phyloP scores from a whole-genome alignment of 1,140 invertebrate species.

The Drosophila kurseongensis region DNA sequence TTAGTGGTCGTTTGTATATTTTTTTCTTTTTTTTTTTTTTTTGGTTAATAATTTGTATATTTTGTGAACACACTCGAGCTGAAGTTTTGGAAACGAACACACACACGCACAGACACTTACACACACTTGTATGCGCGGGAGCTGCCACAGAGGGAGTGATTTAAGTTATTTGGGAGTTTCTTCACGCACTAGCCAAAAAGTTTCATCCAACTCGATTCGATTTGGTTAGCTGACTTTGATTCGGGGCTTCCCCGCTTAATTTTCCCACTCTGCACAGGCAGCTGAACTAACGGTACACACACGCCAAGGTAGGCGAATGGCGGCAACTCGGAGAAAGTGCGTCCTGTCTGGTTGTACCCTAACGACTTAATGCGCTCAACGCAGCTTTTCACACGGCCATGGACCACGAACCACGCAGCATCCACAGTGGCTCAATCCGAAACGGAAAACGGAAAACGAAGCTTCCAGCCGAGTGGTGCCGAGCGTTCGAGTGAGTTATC shows the following conservation, averaged over 20 bases:
- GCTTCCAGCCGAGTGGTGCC: slow-evolving; percentile 36
- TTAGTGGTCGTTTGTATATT: slow-evolving; percentile 6
- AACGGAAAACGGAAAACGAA: slow-evolving; percentile 38
- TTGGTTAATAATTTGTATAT: slow-evolving; percentile 13
- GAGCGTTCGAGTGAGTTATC: slow-evolving; percentile 26
- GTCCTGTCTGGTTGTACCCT: slow-evolving; percentile 83
- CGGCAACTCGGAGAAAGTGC: slow-evolving; percentile 71
- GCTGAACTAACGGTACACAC: slow-evolving; percentile 72
- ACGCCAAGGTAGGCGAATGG: slow-evolving; percentile 64
- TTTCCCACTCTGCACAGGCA: slow-evolving; percentile 59
- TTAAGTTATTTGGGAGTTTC: slow-evolving; percentile 31
- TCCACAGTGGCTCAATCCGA: slow-evolving; percentile 35
- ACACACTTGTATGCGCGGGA: slow-evolving; percentile 42
- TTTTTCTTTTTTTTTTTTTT: background rate
- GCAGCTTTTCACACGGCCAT: slow-evolving; percentile 82
- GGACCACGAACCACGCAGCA: slow-evolving; percentile 68
- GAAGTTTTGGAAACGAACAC: slow-evolving; percentile 45
- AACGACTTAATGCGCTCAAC: slow-evolving; percentile 84
- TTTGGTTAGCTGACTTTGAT: slow-evolving; percentile 13
- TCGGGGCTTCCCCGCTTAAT: slow-evolving; percentile 34
- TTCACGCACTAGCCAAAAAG: slow-evolving; percentile 24
- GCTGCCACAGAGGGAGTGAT: slow-evolving; percentile 39
- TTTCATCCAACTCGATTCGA: slow-evolving; percentile 12
- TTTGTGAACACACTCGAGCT: slow-evolving; percentile 68
- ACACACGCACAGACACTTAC: slow-evolving; percentile 49